Base-by-base conservation (phyloP, 1,140 invertebrate genomes). In the Pectinophora gossypiella region DNA sequence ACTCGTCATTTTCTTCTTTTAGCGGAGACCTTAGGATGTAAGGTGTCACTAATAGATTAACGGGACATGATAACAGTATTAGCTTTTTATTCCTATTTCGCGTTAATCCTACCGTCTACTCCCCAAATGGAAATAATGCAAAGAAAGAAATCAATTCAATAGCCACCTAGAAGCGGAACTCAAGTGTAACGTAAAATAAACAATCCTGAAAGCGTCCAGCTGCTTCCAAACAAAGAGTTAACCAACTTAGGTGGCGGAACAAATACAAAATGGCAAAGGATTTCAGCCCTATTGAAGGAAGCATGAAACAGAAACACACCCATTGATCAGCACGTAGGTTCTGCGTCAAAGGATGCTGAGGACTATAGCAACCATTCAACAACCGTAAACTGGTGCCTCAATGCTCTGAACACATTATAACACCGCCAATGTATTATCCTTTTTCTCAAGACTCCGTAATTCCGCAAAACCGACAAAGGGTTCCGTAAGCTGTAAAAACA, bases 401-500 rank as follows among this genome's bases (percentile, higher is more conserved):
- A 59, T 56, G 44, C 46, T 9, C 42, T 20, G 13, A n/a, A 40
- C 57, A 72, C 53, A 65, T 27, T 35, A 40, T 61, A 66, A 68
- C 56, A 59, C 51, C 47, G 57, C 60, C 54, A 56, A 53, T 38
- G 56, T 56, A 68, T 76, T 76, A 68, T 76, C 56, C 46, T 54
- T 48, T 54, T 63, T 57, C 65, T 60, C 58, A 36, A 68, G 51
- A 61, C 48, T 58, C 58, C 55, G 61, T 62, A 57, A 62, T 57
- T 68, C 63, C 62, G 60, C 61, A 66, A 64, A 76, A 67, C 76
- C 80, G 80, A 83, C 78, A 84, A 86, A 86, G 74, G 73, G 68
- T 71, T 70, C 59, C 45, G 59, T 71, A 81, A 76, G 80, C 83
- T 86, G 83, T 86, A 86, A 85, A 86, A 86, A 86, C 81, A 86